Conservation (phyloP, 1,140 invertebrate genomes). For the Eciton burchellii region DNA sequence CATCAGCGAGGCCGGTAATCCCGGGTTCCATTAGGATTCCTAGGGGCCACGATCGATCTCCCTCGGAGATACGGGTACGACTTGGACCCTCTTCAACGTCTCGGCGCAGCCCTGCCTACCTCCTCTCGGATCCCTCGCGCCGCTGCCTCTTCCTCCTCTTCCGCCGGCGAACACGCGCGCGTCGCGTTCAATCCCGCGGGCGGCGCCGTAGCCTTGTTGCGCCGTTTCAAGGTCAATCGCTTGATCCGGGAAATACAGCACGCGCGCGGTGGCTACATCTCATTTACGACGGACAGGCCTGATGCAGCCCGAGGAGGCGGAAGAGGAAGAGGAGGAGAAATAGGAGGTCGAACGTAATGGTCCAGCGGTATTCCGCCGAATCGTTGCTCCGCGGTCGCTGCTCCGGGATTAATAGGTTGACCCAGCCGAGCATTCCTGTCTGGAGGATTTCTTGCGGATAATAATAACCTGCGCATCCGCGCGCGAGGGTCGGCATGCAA, state of each 20-base stretch:
- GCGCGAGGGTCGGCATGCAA: background rate
- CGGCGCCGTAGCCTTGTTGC: conserved; percentile 37
- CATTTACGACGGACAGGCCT: conserved; percentile 49
- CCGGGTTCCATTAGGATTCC: conserved; percentile 77
- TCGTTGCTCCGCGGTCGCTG: conserved; percentile 46
- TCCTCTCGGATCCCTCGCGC: conserved; percentile 8
- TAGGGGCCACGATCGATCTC: conserved; percentile 71
- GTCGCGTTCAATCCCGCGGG: conserved; percentile 44
- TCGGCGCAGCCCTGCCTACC: conserved; percentile 41
- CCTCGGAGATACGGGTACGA: conserved; percentile 65
- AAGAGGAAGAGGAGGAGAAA: conserved; percentile 5
- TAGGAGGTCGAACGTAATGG: conserved; percentile 26
- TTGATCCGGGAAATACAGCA: conserved; percentile 57
- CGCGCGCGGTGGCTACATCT: conserved; percentile 40
- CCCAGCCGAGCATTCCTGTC: conserved; percentile 35
- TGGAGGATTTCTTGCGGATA: conserved; percentile 42
- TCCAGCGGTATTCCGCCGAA: conserved; percentile 48
- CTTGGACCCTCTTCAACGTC: conserved; percentile 75
- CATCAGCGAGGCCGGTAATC: conserved; percentile 67
- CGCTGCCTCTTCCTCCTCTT: conserved; percentile 38
- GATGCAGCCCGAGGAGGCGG: conserved; percentile 4
- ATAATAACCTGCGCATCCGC: conserved; percentile 34
- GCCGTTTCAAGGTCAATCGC: conserved; percentile 54
- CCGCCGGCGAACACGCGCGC: conserved; percentile 18
- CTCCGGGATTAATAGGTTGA: conserved; percentile 57